Evolutionary conservation across 2,113 vertebrate genomes (phyloP).

Genomic region (Muscicapa adusta): DNA sequence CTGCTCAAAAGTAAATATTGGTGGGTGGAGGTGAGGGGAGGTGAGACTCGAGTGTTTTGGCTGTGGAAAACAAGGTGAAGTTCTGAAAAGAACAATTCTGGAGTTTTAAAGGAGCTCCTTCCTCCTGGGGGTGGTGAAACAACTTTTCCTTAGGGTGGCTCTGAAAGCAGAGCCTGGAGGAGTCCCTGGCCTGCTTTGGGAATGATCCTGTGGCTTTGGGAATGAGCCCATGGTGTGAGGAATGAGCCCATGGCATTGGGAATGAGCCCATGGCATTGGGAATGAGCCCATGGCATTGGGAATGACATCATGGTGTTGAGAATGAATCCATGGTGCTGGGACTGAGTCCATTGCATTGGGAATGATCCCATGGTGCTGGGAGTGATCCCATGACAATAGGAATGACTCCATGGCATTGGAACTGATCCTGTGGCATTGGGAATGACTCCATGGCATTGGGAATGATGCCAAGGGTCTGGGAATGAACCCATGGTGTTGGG

Average conservation of each 20-base stretch:
- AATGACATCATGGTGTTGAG: rapidly evolving
- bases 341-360: rapidly evolving
- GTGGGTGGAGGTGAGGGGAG: slow-evolving; percentile 21
- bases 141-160: rapidly evolving
- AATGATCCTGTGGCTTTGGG: rapidly evolving
- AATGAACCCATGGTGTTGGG: rapidly evolving
- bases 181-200: neutral
- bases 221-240: rapidly evolving
- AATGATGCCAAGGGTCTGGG: too few relatives aligned
- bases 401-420: rapidly evolving
- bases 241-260: rapidly evolving
- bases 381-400: rapidly evolving
- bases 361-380: rapidly evolving
- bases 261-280: rapidly evolving
- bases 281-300: rapidly evolving
- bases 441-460: rapidly evolving
- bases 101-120: neutral
- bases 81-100: neutral
- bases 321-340: rapidly evolving
- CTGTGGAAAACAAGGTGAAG: neutral
- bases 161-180: neutral
- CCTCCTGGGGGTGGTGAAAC: rapidly evolving
- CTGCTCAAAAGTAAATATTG: neutral
- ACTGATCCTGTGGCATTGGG: rapidly evolving
- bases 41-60: neutral